Evolutionary conservation across 2,797 vertebrate genomes (phyloP).

Genomic region (Labeo calbasu): DNA sequence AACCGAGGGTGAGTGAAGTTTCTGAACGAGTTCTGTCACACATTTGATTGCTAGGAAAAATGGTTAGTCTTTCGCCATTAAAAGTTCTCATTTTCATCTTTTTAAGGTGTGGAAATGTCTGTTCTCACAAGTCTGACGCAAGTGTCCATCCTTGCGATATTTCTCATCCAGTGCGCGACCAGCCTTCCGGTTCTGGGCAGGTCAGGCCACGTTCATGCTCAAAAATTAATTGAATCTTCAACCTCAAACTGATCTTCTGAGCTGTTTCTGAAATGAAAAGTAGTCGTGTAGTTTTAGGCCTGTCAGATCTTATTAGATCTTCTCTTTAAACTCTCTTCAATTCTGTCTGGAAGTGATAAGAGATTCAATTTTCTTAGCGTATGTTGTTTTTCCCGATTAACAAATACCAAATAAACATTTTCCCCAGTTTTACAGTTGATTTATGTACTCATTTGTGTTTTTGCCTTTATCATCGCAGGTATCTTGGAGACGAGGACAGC

Average conservation of each 20-base stretch:
- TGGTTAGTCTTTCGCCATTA: not conserved
- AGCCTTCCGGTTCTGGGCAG: conserved; percentile 70
- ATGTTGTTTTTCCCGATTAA: not conserved
- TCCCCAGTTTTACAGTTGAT: not conserved
- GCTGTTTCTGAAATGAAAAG: not conserved
- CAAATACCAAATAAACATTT: not conserved
- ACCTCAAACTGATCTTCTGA: not conserved
- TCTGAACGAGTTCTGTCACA: not conserved
- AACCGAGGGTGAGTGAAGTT: conserved; percentile 35
- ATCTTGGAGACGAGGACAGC: conserved; percentile 38
- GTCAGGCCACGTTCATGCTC: conserved; percentile 54
- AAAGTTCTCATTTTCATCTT: conserved; percentile 35
- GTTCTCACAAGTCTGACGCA: conserved; percentile 64
- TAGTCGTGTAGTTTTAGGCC: not conserved
- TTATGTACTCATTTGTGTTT: not conserved
- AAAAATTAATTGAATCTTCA: not conserved
- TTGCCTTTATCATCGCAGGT: conserved; percentile 17
- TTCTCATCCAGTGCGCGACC: conserved; percentile 65
- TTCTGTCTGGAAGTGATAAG: not conserved
- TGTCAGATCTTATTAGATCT: not conserved
- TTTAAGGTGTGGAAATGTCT: conserved; percentile 67
- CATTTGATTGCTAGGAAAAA: not conserved
- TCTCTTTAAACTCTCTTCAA: not conserved
- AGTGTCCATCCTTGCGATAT: conserved; percentile 66
- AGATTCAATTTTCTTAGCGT: not conserved